phyloP scores from a whole-genome alignment of 2,113 vertebrate species.

The Ciconia stormi region DNA sequence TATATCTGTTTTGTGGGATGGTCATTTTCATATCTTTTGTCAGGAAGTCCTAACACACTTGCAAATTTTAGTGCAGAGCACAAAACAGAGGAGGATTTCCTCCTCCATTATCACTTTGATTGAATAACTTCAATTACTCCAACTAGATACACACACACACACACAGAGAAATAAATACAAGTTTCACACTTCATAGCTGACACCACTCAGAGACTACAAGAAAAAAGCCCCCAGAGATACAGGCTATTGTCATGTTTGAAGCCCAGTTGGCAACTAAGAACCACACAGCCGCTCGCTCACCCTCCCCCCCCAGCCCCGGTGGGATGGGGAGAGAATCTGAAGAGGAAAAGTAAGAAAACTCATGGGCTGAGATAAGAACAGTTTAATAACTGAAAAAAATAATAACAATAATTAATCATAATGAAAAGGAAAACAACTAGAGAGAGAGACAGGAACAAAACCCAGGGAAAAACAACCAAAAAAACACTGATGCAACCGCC shows the following conservation, averaged over 20 bases:
- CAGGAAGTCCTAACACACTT: neutral
- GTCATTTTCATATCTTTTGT: neutral
- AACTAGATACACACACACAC: neutral
- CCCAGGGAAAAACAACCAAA: no score
- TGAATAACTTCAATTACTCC: neutral
- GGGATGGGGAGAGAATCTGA: no score
- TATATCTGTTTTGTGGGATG: neutral
- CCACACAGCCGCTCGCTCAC: no score
- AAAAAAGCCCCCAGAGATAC: neutral
- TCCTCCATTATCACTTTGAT: neutral
- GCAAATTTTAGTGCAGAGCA: neutral
- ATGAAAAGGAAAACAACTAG: no score
- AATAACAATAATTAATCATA: no score
- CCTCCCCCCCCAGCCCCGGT: no score
- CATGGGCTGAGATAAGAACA: no score
- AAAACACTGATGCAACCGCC: no score
- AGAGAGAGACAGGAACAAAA: no score
- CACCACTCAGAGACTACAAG: neutral
- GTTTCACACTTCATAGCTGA: neutral
- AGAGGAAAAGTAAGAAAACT: no score
- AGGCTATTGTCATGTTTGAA: neutral
- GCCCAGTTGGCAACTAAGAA: no score
- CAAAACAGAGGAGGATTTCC: neutral
- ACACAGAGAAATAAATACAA: neutral
- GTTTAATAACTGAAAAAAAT: no score